These are phyloP conservation scores for Chironomus striatipennis DNA, from an alignment of 1,140 invertebrate species.

Conservation along the genomic window DNA sequence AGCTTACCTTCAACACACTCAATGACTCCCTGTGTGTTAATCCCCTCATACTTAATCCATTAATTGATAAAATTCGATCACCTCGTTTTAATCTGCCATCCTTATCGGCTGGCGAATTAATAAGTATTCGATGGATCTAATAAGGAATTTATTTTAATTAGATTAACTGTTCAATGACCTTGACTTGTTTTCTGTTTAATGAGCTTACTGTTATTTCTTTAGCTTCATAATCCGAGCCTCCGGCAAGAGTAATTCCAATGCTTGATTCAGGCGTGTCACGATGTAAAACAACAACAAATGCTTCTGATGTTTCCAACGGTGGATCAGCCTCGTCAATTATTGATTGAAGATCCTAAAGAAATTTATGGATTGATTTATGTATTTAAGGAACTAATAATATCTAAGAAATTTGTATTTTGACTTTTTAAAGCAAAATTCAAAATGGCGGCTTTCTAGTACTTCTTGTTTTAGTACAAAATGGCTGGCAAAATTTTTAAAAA, in stretches of 20 bases:
- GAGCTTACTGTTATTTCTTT: slow-evolving; percentile 77
- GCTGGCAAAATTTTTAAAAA: too few species aligned
- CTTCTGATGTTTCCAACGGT: slow-evolving; percentile 37
- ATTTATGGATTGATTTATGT: background rate
- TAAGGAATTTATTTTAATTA: slow-evolving; percentile 27
- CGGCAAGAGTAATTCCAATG: slow-evolving; percentile 78
- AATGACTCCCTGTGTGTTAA: slow-evolving; percentile 77
- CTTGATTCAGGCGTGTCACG: slow-evolving; percentile 51
- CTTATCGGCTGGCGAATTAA: slow-evolving; percentile 73
- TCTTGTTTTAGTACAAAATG: too few species aligned
- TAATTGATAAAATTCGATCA: slow-evolving; percentile 80
- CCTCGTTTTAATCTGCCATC: slow-evolving; percentile 80
- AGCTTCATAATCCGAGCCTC: slow-evolving; percentile 78
- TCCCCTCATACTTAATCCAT: slow-evolving; percentile 71
- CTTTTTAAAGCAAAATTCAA: too few species aligned
- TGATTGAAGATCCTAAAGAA: slow-evolving; percentile 34
- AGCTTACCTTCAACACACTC: slow-evolving; percentile 66
- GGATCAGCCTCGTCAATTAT: slow-evolving; percentile 40
- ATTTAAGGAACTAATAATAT: background rate
- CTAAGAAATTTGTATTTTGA: too few species aligned
- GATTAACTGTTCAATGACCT: background rate
- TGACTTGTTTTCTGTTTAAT: too few species aligned
- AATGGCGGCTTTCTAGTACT: too few species aligned
- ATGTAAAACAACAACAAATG: slow-evolving; percentile 39
- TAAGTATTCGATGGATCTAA: slow-evolving; percentile 77